A percentile compares a stretch with the other conserved stretches of the same genome.
These are phyloP conservation scores for Prinia subflava DNA, from an alignment of 2,113 vertebrate species.

Conservation along the genomic window DNA sequence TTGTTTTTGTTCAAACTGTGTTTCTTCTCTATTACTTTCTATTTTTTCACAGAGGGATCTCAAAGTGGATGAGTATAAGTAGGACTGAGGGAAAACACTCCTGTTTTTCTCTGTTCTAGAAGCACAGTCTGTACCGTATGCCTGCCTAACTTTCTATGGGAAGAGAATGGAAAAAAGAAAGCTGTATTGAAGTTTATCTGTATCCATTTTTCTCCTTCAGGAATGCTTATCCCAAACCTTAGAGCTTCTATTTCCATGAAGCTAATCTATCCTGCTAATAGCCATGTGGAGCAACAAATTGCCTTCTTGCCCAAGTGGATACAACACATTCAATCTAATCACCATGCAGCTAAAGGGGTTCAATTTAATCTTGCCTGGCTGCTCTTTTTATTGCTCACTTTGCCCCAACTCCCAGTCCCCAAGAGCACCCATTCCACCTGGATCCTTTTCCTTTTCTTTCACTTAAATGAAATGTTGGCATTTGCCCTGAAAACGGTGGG, in stretches of 20 bases:
- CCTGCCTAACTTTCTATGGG: neutral
- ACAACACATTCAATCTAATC: neutral
- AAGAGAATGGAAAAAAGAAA: neutral
- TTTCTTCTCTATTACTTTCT: neutral
- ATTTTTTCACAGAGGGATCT: neutral
- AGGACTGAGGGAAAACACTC: neutral
- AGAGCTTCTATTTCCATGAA: neutral
- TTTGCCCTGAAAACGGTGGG: neutral
- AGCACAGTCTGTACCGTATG: neutral
- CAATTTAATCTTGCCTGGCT: neutral
- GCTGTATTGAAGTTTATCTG: neutral
- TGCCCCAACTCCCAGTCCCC: neutral
- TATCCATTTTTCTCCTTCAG: neutral
- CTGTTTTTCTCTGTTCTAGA: neutral
- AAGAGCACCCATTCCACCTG: neutral
- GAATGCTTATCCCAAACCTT: neutral
- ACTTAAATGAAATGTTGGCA: neutral
- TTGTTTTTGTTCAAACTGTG: neutral
- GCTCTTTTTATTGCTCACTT: neutral
- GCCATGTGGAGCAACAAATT: constrained; percentile 7
- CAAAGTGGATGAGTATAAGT: neutral
- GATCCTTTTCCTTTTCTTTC: neutral
- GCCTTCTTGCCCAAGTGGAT: neutral
- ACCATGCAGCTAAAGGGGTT: neutral
- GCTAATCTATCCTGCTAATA: neutral